These are phyloP conservation scores for Strongylocentrotus purpuratus DNA, from an alignment of 35 echinoderm and acorn worm genomes.

Conservation along the genomic window DNA sequence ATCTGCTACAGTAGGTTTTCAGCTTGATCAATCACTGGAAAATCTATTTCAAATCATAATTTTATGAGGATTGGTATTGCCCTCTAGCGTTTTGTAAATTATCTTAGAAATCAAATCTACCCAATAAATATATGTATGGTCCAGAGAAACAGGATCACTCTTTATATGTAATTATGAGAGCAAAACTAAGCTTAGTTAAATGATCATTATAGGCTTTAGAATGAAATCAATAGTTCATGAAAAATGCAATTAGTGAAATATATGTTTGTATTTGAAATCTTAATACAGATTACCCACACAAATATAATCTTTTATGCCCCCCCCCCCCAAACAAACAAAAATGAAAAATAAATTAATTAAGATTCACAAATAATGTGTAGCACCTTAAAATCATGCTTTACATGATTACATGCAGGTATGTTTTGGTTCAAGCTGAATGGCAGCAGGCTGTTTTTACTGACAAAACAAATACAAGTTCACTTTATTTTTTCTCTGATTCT, in stretches of 20 bases:
- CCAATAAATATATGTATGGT: neutral
- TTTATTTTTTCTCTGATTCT: neutral
- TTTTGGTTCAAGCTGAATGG: neutral
- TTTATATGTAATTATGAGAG: neutral
- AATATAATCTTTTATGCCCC: neutral
- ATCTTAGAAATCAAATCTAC: neutral
- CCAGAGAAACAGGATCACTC: neutral
- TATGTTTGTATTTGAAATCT: too few relatives aligned
- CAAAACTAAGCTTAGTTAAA: neutral
- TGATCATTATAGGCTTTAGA: neutral
- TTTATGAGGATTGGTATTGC: neutral
- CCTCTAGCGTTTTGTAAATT: neutral
- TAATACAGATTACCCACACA: too few relatives aligned
- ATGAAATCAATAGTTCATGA: neutral
- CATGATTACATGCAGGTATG: neutral
- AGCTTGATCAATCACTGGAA: neutral
- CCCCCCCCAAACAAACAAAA: neutral
- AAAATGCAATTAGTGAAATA: neutral
- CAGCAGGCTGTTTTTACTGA: neutral
- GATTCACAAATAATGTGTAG: too few relatives aligned
- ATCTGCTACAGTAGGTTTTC: neutral
- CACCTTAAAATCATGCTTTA: neutral
- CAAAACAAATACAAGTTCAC: conserved; percentile 9
- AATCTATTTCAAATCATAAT: conserved; percentile 5
- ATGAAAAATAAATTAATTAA: neutral